A percentile compares a stretch with the other conserved stretches of the same genome.
Conservation (phyloP, 2,888 invertebrate genomes). For the Malthinus flaveolus region DNA sequence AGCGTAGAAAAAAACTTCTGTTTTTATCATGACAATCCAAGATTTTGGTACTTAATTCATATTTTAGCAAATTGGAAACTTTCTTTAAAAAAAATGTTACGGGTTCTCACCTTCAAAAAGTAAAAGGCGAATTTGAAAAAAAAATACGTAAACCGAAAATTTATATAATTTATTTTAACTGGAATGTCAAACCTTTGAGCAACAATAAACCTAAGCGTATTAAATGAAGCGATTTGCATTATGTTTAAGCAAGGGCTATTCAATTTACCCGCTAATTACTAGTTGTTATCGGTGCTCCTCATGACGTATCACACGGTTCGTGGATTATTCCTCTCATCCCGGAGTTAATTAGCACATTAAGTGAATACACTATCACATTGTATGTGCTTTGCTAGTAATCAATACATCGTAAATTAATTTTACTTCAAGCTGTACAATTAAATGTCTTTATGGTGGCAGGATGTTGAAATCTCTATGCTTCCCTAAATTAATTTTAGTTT, state of each 20-base stretch:
- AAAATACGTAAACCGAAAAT: no score
- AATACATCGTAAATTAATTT: conserved; percentile 23
- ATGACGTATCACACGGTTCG: conserved; percentile 28
- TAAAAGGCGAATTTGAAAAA: no score
- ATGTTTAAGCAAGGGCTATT: conserved; percentile 28
- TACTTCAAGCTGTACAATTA: conserved; percentile 12
- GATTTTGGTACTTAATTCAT: no score
- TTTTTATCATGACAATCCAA: no score
- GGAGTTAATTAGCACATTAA: conserved; percentile 30
- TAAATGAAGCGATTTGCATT: conserved; percentile 30
- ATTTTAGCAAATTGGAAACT: no score
- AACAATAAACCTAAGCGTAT: conserved; percentile 17
- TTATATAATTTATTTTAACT: no score
- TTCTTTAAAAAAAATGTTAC: no score
- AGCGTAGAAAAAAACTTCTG: no score
- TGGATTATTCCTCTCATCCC: conserved; percentile 29
- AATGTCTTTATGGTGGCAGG: conserved; percentile 2
- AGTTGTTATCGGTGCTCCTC: conserved; percentile 29
- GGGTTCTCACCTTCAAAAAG: no score
- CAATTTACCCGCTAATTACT: conserved; percentile 29
- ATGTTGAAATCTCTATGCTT: background rate
- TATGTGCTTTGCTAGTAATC: conserved; percentile 18
- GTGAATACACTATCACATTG: conserved; percentile 30
- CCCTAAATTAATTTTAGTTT: background rate
- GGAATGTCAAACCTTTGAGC: background rate